Base-by-base conservation (phyloP, 2,113 vertebrate species). In the Sylvicapra grimmia region DNA sequence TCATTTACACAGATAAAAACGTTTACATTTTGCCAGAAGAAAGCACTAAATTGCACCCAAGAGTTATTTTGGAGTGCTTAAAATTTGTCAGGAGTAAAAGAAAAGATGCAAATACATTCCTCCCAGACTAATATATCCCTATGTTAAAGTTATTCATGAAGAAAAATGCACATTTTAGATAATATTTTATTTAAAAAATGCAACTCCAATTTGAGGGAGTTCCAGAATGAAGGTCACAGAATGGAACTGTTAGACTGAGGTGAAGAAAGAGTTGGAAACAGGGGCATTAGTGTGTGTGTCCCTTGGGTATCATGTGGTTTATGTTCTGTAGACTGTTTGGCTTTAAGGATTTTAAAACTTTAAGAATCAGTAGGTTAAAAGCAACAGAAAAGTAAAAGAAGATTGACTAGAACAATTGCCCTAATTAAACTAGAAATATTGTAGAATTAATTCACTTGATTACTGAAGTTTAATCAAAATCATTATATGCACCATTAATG, bases 61-160 rank as follows among this genome's bases (percentile, higher is more conserved):
- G 23, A 89, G 29, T 79, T 44, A n/a, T 68, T 87, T 59, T 90
- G 33, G 10, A 90, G 27, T 54, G 18, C 2, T 90, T 90, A 29
- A 1, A 44, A 8, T 88, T 58, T 97, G 14, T 86, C 49, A 92
- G 14, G 0, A 47, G 12, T 94, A 3, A 84, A 19, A 95, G 49
- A 75, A 56, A n/a, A 58, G 25, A 56, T 8, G 47, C 49, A 91
- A 59, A 12, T 23, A 36, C 4, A 21, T 10, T 85, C 15, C 27
- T 87, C 85, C 3, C 23, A 58, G 29, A 5, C 53, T 63, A 84
- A 59, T 68, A 58, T 82, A 29, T 18, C 25, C 2, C 10, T 53
- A 8, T 79, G n/a, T 80, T 80, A 89, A 94, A 85, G n/a, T 75
- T 86, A 53, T 47, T 94, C 29, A 8, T 92, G 8, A 88, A 25